Base-by-base conservation (phyloP, 2,113 vertebrate genomes). In the Herpailurus yagouaroundi region DNA sequence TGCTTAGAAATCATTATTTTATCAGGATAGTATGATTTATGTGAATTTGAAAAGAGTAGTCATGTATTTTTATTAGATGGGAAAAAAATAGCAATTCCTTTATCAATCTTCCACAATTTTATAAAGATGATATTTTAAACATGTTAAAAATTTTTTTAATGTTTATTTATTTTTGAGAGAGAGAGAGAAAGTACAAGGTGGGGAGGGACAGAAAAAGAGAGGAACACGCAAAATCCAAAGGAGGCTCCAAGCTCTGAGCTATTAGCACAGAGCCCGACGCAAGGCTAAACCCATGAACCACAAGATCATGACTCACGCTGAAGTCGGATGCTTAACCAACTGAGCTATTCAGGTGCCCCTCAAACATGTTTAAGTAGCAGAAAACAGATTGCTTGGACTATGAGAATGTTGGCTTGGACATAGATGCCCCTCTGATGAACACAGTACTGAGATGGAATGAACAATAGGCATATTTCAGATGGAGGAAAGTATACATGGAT, bases 111-210 rank as follows among this genome's bases (percentile, higher is more conserved):
- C 74, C 83, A 52, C 3, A 18, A 15, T 16, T 94, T 85, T 89
- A 27, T 91, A 84, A 95, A 96, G 41, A 76, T 95, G 80, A 50
- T 31, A 79, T 68, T 69, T 77, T 29, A 95, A 60, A 45, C n/a
- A 10, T 48, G 80, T 38, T 66, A 31, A 66, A 31, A 66, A 3
- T 8, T 23, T 57, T 57, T 60, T 60, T 3, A 60, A 23, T 60
- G 21, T 60, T 23, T 60, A 8, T 57, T 57, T 57, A 57, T 7
- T 57, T 60, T 60, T 55, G 52, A 23, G 21, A 60, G 57, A 60
- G 57, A 60, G 57, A 60, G 57, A 60, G 55, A 21, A 19, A 57
- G 21, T 23, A 23, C 57, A 23, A 25, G 19, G 57, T 60, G 23
- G 8, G 21, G 57, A 60, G 19, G 57, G 57, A 60, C 57, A 60